phyloP scores from a whole-genome alignment of 2,888 invertebrate genomes.

The Ormyrus thymus region DNA sequence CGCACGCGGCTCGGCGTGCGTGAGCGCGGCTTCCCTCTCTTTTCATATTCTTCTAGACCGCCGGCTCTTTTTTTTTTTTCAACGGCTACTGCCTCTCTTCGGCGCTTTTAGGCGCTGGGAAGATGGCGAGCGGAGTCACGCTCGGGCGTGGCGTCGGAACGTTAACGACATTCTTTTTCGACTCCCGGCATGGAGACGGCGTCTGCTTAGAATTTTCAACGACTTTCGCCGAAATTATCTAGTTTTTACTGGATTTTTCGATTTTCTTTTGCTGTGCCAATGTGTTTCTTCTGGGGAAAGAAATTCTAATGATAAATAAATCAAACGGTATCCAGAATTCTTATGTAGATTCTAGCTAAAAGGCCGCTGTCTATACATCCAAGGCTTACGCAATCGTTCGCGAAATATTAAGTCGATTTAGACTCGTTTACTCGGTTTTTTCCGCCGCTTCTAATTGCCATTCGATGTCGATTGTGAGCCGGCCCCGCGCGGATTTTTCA shows the following conservation, averaged over 20 bases:
- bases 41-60: background rate
- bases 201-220: background rate
- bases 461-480: slow-evolving; percentile 40
- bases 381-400: slow-evolving; percentile 25
- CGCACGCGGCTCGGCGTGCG: background rate
- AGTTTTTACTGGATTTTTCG: background rate
- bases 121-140: background rate
- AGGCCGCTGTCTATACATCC: background rate
- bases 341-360: background rate
- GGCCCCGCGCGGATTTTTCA: slow-evolving; percentile 28
- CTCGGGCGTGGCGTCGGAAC: slow-evolving; percentile 34
- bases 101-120: background rate
- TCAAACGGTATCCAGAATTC: background rate
- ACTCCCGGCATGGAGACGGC: no score
- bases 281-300: background rate
- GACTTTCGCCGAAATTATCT: background rate
- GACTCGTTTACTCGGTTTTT: slow-evolving; percentile 18
- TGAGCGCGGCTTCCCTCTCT: slow-evolving; percentile 17
- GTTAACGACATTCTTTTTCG: background rate
- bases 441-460: slow-evolving; percentile 37
- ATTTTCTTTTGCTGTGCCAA: background rate
- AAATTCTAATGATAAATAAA: background rate
- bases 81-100: background rate
- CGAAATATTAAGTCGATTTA: slow-evolving; percentile 38
- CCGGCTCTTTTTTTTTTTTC: background rate